phyloP scores from a whole-genome alignment of 1,140 invertebrate genomes.

The Medauroidea extradentata region DNA sequence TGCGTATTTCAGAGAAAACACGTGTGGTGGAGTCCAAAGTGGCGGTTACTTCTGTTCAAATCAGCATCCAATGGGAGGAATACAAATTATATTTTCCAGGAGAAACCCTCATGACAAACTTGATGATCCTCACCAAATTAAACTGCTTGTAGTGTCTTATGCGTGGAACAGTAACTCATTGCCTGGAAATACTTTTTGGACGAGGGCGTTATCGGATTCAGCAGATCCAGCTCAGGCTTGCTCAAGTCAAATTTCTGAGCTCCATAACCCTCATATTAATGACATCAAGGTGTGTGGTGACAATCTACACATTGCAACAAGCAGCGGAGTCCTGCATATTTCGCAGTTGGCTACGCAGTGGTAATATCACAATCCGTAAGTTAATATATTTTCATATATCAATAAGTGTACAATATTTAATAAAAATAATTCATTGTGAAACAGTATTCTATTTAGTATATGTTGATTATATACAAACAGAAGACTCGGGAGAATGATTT shows the following conservation, averaged over 20 bases:
- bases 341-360: constrained; percentile 49
- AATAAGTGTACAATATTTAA: no score
- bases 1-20: constrained; percentile 39
- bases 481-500: no score
- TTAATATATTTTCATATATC: no score
- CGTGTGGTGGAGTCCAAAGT: constrained; percentile 31
- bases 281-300: constrained; percentile 38
- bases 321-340: constrained; percentile 47
- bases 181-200: constrained; percentile 47
- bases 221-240: constrained; percentile 60
- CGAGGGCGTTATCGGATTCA: constrained; percentile 39
- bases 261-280: constrained; percentile 56
- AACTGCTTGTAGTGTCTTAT: constrained; percentile 58
- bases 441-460: no score
- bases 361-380: no score
- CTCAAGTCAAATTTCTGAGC: constrained; percentile 51
- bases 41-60: no score
- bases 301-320: constrained; percentile 49
- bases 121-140: constrained; percentile 35
- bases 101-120: constrained; percentile 41
- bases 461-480: no score
- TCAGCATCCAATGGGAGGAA: neutral
- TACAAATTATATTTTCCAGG: constrained; percentile 39
- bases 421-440: no score
- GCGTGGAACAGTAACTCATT: constrained; percentile 63